A percentile compares a stretch with the other conserved stretches of the same genome.
Conservation (phyloP, 1,140 invertebrate genomes). For the Sminthurides bifidus region DNA sequence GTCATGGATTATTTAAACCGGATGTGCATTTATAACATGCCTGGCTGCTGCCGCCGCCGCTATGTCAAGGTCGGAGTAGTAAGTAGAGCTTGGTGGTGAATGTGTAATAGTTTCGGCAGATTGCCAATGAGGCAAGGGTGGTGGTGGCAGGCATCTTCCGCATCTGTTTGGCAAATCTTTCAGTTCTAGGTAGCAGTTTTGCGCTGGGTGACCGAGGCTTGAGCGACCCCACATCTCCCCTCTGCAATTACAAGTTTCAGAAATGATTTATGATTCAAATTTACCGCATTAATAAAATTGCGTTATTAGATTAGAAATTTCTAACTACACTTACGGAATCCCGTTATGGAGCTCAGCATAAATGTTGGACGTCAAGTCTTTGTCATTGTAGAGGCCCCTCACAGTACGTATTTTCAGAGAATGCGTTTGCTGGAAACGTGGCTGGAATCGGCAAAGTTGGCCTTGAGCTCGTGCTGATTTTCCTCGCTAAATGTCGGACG, state of each 20-base stretch:
- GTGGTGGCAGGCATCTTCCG: neutral
- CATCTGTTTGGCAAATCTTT: constrained; percentile 15
- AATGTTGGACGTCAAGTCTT: constrained; percentile 12
- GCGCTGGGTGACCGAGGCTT: constrained; percentile 4
- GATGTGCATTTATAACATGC: too few species aligned
- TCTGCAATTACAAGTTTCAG: neutral
- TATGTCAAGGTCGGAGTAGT: constrained; percentile 18
- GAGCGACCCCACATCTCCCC: constrained; percentile 1
- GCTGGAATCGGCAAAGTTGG: neutral
- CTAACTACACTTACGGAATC: constrained; percentile 10
- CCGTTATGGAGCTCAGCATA: constrained; percentile 16
- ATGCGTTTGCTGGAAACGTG: constrained; percentile 9
- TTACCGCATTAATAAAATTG: neutral
- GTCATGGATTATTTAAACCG: neutral
- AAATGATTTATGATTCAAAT: too few species aligned
- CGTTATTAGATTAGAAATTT: neutral
- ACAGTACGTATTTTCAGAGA: constrained; percentile 18
- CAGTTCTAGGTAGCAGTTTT: constrained; percentile 20
- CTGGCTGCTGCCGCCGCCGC: constrained; percentile 1
- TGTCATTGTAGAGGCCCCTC: constrained; percentile 21
- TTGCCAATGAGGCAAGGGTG: neutral
- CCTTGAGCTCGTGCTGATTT: constrained; percentile 7
- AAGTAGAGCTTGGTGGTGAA: constrained; percentile 10
- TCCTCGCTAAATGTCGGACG: constrained; percentile 14
- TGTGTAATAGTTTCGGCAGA: neutral